A percentile compares a stretch with the other conserved stretches of the same genome.
These are phyloP conservation scores for Acanthopagrus latus DNA, from an alignment of 2,797 vertebrate species.

Conservation along the genomic window DNA sequence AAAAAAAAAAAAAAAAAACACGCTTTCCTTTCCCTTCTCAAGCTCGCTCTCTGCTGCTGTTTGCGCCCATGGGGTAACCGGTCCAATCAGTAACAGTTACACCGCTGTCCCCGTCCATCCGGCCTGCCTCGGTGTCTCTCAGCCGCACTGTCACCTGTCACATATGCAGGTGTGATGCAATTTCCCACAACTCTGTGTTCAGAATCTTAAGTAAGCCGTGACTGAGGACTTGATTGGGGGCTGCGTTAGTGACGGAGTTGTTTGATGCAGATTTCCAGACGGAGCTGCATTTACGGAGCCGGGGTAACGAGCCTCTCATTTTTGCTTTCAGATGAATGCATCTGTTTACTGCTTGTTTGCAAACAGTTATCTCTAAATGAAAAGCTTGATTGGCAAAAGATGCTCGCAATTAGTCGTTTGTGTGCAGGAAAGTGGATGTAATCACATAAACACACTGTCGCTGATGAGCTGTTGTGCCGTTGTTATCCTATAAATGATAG, in stretches of 20 bases:
- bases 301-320: constrained; percentile 48
- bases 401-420: constrained; percentile 62
- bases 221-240: constrained; percentile 40
- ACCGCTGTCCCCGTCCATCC: constrained; percentile 33
- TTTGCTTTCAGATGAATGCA: constrained; percentile 52
- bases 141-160: constrained; percentile 54
- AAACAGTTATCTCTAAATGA: constrained; percentile 67
- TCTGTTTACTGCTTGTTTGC: constrained; percentile 62
- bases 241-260: constrained; percentile 29
- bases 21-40: constrained; percentile 43
- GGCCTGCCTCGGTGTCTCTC: constrained; percentile 21
- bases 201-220: constrained; percentile 52
- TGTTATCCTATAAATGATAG: constrained; percentile 27
- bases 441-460: constrained; percentile 46
- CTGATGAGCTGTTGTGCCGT: constrained; percentile 38
- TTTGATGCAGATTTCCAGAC: constrained; percentile 52
- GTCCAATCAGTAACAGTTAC: constrained; percentile 51
- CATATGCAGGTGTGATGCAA: constrained; percentile 46
- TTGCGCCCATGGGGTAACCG: constrained; percentile 46
- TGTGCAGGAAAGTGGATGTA: constrained; percentile 37
- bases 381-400: constrained; percentile 66
- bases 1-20: too few relatives aligned
- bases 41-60: constrained; percentile 39
- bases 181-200: constrained; percentile 44
- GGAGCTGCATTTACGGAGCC: constrained; percentile 18